Evolutionary conservation across 1,140 invertebrate species (phyloP).

Genomic region (Laupala kohalensis): DNA sequence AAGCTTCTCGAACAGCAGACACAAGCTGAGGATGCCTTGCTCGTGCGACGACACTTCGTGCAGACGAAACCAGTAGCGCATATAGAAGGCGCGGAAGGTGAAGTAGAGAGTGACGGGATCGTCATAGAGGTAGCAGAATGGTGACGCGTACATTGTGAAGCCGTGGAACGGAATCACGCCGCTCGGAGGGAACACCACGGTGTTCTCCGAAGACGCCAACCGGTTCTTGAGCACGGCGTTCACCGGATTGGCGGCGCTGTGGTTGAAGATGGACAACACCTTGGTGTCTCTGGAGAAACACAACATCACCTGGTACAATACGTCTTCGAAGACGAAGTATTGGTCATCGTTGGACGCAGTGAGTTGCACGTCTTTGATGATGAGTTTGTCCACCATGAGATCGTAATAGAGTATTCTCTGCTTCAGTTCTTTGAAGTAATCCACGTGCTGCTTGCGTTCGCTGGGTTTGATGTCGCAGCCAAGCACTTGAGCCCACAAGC

Average conservation of each 20-base stretch:
- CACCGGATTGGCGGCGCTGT: slow-evolving; percentile 41
- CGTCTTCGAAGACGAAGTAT: slow-evolving; percentile 95
- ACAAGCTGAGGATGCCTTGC: slow-evolving; percentile 70
- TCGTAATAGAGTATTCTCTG: slow-evolving; percentile 75
- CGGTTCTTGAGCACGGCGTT: slow-evolving; percentile 56
- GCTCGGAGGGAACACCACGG: slow-evolving; percentile 79
- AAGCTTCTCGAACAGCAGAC: slow-evolving; percentile 78
- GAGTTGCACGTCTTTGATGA: slow-evolving; percentile 90
- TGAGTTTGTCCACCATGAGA: slow-evolving; percentile 82
- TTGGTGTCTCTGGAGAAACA: slow-evolving; percentile 84
- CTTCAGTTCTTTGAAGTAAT: slow-evolving; percentile 74
- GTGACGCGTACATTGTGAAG: slow-evolving; percentile 93
- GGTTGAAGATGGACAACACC: slow-evolving; percentile 51
- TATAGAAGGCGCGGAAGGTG: slow-evolving; percentile 82
- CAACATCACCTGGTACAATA: slow-evolving; percentile 83
- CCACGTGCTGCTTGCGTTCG: slow-evolving; percentile 46
- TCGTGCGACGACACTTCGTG: slow-evolving; percentile 83
- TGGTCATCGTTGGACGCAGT: slow-evolving; percentile 95
- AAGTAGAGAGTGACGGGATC: slow-evolving; percentile 78
- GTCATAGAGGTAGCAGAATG: slow-evolving; percentile 86
- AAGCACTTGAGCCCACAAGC: slow-evolving; percentile 69
- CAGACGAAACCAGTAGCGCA: slow-evolving; percentile 79
- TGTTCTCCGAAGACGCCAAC: slow-evolving; percentile 45
- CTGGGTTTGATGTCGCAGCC: slow-evolving; percentile 51
- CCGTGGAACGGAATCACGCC: slow-evolving; percentile 93